phyloP scores from a whole-genome alignment of 2,113 vertebrate genomes.

The Leucosticte australis region DNA sequence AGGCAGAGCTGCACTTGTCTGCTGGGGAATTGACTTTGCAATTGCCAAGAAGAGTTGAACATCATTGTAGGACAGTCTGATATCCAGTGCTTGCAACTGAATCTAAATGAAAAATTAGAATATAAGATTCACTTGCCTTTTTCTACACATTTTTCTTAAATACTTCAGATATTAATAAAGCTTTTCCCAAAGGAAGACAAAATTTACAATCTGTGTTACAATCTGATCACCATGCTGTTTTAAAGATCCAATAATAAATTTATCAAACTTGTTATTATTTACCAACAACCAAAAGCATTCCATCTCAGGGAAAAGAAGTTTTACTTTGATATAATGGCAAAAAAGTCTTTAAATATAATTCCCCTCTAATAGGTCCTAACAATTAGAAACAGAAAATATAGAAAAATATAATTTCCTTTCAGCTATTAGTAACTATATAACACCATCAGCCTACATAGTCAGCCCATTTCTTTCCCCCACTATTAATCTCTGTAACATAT shows the following conservation, averaged over 20 bases:
- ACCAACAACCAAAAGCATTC: not conserved
- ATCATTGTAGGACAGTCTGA: constrained; percentile 96
- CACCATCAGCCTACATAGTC: not conserved
- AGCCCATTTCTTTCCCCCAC: not conserved
- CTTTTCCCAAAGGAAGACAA: not conserved
- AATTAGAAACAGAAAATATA: not conserved
- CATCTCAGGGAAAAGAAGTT: not conserved
- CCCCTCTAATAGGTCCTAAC: not conserved
- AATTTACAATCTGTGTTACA: not conserved
- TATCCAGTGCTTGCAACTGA: constrained; percentile 91
- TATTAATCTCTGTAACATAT: not conserved
- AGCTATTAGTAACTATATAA: not conserved
- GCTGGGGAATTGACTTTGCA: constrained; percentile 89
- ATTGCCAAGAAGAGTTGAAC: constrained; percentile 95
- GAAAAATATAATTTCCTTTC: not conserved
- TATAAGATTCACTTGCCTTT: not conserved
- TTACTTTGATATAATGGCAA: not conserved
- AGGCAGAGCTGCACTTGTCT: constrained; percentile 63
- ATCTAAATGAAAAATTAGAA: constrained; percentile 73
- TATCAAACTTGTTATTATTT: not conserved
- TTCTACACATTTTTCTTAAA: not conserved
- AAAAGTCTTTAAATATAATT: not conserved
- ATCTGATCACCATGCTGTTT: not conserved
- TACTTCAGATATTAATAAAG: not conserved
- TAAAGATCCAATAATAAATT: not conserved